Evolutionary conservation across 2,797 vertebrate species (phyloP), one percentile per base, ranked within the genome.

Genomic region (Hybognathus amarus): DNA sequence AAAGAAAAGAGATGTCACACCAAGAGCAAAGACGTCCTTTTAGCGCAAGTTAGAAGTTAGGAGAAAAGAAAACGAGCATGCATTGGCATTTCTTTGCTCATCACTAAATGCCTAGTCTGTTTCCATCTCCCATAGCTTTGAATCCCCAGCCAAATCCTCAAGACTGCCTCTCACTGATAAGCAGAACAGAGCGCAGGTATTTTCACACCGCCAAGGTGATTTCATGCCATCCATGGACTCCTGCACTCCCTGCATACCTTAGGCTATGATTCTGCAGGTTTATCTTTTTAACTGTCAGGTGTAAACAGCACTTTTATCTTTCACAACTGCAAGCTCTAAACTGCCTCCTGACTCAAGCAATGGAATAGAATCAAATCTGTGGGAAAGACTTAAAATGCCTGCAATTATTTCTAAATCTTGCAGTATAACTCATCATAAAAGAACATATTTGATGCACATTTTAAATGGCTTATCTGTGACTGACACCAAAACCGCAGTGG

Each of bases 71-170:
- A 50, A 61, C 9, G 1, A 33, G 42, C 56, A 64, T 22, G 30
- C 40, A 74, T 27, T 73, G 70, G 30, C 79, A 81, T 76, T 83
- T 47, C 77, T 75, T 70, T 45, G 6, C 84, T 78, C 69, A 68
- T 82, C 74, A 82, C n/a, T 56, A 82, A 85, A 82, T 78, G 61
- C 84, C 79, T 81, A 22, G 75, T 50, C 67, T 82, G 56, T 82
- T 61, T 83, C 17, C 24, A 47, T n/a, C 74, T 79, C 76, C 79
- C 80, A 71, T 67, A 77, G 77, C 67, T 83, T 54, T 79, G 38
- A 40, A 73, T 68, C 79, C 83, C 80, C 78, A 74, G 87, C 80
- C 82, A 90, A 87, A 87, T 89, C 87, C 85, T 73, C n/a, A 83
- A 85, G 6, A 73, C 87, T 90, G 87, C 42, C 22, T 47, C 71